Conservation (phyloP, 2,113 vertebrate genomes). For the Muntiacus muntjak region DNA sequence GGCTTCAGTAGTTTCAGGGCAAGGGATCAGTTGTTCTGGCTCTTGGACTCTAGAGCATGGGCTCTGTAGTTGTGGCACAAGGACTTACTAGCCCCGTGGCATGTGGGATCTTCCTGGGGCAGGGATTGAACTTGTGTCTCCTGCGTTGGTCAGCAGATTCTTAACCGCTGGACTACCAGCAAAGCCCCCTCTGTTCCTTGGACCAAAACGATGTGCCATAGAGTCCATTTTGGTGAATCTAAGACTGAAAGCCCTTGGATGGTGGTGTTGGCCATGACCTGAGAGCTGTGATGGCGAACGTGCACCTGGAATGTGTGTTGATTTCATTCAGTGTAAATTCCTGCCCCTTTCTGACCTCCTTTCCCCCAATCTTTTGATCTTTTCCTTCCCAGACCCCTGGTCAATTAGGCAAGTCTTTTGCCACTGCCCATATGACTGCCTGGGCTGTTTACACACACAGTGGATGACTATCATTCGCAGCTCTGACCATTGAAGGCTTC, state of each 20-base stretch:
- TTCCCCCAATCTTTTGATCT: not conserved
- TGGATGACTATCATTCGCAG: too few relatives aligned
- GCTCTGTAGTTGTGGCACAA: not conserved
- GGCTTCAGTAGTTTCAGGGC: not conserved
- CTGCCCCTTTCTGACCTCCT: not conserved
- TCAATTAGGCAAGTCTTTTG: not conserved
- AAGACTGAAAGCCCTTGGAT: not conserved
- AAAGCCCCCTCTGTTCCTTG: not conserved
- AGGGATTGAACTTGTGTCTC: not conserved
- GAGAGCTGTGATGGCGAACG: not conserved
- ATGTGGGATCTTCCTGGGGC: not conserved
- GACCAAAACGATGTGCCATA: not conserved
- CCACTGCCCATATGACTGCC: not conserved
- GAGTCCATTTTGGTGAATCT: not conserved
- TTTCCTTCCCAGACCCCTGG: not conserved
- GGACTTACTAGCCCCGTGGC: not conserved
- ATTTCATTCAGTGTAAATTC: not conserved
- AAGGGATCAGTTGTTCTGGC: not conserved
- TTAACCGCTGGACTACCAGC: not conserved
- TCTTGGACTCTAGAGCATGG: not conserved
- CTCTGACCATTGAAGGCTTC: not conserved
- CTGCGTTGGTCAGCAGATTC: not conserved
- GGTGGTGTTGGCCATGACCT: not conserved
- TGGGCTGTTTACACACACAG: not conserved
- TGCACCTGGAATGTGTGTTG: not conserved